Base-by-base conservation (phyloP, 2,113 vertebrate genomes). In the Halichoeres trimaculatus region DNA sequence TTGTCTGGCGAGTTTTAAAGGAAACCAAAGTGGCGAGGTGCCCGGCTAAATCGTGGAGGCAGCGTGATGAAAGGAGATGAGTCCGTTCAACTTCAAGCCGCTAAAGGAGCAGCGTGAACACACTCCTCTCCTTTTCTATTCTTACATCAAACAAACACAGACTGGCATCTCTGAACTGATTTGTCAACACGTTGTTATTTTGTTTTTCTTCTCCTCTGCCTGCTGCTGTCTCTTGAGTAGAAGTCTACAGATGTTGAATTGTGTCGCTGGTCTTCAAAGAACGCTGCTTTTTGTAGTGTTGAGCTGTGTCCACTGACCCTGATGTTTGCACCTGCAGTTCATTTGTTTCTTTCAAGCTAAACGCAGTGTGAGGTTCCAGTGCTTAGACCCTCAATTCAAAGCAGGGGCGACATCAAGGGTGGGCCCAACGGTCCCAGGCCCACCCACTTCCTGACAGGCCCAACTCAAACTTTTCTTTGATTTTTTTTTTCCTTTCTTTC, bases 1-100 rank as follows among this genome's bases (percentile, higher is more conserved):
- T 88, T 81, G 72, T 88, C 81, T 80, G 76, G 61, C 36, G 14
- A 50, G 56, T 73, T 87, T 80, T 83, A 80, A 81, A 70, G 70
- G 67, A 67, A 80, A 67, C 6, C 66, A 40, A 77, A 80, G 71
- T 71, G 84, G 79, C 72, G 22, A 59, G 70, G 52, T 36, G 61
- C 81, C 81, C 84, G 8, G 53, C 24, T 20, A 40, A 78, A 63
- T 67, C 64, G 40, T 14, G 0, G 23, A 64, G 74, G 62, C 64
- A 65, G 0, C 62, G 8, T 5, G 59, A 52, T 66, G 40, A 79
- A 64, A 65, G 52, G 51, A 76, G 77, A 76, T 11, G 64, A 79
- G 67, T 83, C 71, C 9, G 30, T 72, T 82, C 58, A 30, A 58
- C 76, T 77, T 74, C 30, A 66, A 69, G 52, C 55, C 1, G 10